These are phyloP conservation scores for Amphiprion percula DNA, from an alignment of 2,113 vertebrate species.

Conservation along the genomic window DNA sequence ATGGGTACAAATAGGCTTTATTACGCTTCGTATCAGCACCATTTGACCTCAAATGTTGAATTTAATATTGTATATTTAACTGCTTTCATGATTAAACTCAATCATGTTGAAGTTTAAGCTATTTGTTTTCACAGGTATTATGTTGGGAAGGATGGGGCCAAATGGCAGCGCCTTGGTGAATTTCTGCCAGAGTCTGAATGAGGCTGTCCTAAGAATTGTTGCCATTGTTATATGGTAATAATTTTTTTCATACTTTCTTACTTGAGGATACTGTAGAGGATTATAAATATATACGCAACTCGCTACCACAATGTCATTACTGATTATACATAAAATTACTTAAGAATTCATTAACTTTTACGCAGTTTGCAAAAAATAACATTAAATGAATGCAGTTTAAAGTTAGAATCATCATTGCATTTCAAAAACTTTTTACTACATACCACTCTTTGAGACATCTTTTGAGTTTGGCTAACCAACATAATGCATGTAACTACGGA, in stretches of 20 bases:
- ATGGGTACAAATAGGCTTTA: constrained; percentile 87
- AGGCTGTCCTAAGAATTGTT: constrained; percentile 96
- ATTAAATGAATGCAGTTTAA: no score
- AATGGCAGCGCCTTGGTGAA: constrained; percentile 94
- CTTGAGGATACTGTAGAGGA: background rate
- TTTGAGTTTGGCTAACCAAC: no score
- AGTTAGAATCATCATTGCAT: no score
- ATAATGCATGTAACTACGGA: no score
- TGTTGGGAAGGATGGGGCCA: constrained; percentile 97
- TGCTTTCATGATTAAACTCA: background rate
- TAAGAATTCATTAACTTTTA: no score
- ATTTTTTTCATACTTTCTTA: constrained; percentile 6
- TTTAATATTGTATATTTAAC: background rate
- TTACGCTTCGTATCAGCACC: background rate
- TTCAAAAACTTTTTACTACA: no score
- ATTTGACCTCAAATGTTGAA: background rate
- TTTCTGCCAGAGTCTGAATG: constrained; percentile 97
- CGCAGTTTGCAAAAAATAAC: no score
- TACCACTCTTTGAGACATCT: no score
- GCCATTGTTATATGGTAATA: constrained; percentile 94
- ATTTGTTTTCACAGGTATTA: constrained; percentile 87
- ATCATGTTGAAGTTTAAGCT: background rate
- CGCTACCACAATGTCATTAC: no score
- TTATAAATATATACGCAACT: background rate
- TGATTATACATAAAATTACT: no score